These are phyloP conservation scores for Euborellia annulipes DNA, from an alignment of 1,140 invertebrate genomes.

Conservation along the genomic window DNA sequence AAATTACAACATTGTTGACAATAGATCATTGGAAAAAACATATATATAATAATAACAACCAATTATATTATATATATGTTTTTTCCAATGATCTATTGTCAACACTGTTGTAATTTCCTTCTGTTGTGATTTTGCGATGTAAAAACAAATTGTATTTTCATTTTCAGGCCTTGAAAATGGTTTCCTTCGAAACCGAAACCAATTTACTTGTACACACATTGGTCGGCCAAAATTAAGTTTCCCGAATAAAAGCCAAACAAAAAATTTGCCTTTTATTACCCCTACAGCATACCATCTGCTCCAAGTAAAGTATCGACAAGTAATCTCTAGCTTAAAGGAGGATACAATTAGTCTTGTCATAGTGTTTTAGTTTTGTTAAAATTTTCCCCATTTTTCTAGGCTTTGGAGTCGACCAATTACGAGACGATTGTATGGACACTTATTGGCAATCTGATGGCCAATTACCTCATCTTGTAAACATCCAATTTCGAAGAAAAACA, in stretches of 20 bases:
- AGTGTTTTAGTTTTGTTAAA: not conserved
- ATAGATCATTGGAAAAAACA: too few species aligned
- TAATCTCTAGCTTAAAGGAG: not conserved
- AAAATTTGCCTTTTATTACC: not conserved
- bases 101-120: too few species aligned
- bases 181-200: too few species aligned
- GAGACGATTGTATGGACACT: conserved; percentile 88
- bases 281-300: too few species aligned
- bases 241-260: not conserved
- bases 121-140: too few species aligned
- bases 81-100: too few species aligned
- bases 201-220: too few species aligned
- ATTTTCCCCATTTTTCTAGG: conserved; percentile 35
- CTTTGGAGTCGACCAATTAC: conserved; percentile 91
- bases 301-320: not conserved
- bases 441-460: conserved; percentile 99
- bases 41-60: too few species aligned
- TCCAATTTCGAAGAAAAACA: conserved; percentile 92
- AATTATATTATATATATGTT: too few species aligned
- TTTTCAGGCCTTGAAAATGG: too few species aligned
- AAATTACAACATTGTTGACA: too few species aligned
- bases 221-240: not conserved
- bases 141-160: too few species aligned
- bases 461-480: conserved; percentile 92
- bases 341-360: not conserved